Evolutionary conservation across 1,140 invertebrate species (phyloP).

Genomic region (Solenopsis invicta): DNA sequence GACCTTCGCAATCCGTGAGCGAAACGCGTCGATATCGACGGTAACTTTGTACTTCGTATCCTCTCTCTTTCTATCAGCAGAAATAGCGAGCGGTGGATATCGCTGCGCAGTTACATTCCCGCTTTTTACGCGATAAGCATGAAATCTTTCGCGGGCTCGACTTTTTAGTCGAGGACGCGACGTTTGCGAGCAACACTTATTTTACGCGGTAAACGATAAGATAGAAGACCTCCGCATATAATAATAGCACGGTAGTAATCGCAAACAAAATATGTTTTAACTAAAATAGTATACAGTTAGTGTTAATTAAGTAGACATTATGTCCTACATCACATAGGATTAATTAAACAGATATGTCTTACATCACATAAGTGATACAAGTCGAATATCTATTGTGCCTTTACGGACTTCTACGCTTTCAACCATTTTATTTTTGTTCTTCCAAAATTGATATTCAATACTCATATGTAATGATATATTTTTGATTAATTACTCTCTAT

Average conservation of each 20-base stretch:
- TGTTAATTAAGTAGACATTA: not conserved
- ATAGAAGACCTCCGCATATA: slow-evolving; percentile 6
- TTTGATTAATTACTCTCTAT: not conserved
- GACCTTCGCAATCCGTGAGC: slow-evolving; percentile 42
- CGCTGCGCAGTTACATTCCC: slow-evolving; percentile 55
- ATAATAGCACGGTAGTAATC: slow-evolving; percentile 13
- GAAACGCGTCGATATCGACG: slow-evolving; percentile 38
- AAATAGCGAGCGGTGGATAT: slow-evolving; percentile 27
- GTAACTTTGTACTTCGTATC: slow-evolving; percentile 59
- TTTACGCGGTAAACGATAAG: slow-evolving; percentile 39
- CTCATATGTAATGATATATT: slow-evolving; percentile 1
- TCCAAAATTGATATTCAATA: not conserved
- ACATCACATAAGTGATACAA: not conserved
- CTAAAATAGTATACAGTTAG: not conserved
- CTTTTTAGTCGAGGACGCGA: slow-evolving; percentile 31
- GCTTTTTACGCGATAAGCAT: slow-evolving; percentile 60
- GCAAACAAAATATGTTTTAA: slow-evolving; percentile 14
- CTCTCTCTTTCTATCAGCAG: slow-evolving; percentile 23
- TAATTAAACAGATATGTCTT: not conserved
- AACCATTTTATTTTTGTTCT: not conserved
- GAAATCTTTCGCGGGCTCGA: slow-evolving; percentile 43
- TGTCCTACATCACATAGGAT: not conserved
- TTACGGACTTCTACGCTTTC: not conserved
- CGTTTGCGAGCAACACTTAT: slow-evolving; percentile 20
- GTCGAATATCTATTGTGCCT: not conserved